Base-by-base conservation (phyloP, 2,113 vertebrate species). In the Mugil cephalus region DNA sequence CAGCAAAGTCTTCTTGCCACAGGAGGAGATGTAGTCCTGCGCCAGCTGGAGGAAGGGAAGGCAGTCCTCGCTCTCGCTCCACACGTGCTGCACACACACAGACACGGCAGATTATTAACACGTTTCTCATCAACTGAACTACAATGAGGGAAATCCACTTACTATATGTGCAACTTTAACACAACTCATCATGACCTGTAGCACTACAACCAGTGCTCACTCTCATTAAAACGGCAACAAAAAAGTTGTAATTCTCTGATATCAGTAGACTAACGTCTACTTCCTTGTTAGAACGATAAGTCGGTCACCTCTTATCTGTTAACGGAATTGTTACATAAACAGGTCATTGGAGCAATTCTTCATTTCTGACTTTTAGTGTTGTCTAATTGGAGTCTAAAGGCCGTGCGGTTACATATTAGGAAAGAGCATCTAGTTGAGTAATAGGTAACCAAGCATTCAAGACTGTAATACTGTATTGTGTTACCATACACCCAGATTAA, bases 61-160 rank as follows among this genome's bases (percentile, higher is more conserved):
- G 91, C 98, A 99, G 91, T 99, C 98, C 86, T 99, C 98, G 6
- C 98, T 99, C 92, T 99, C 98, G 6, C 98, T 99, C 98, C 97
- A 99, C 83, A 99, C 98, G 0, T 99, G 98, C 98, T 99, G 74
- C 11, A 85, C 11, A 88, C 69, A 87, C 61, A 86, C 2, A 78
- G 38, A 64, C 7, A 68, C 51, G 35, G 14, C 48, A 1, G 14
- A 48, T 50, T 51, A 36, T 24, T 30, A 21, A 21, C 45, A 38
- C 39, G 10, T 6, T 61, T 45, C n/a, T 40, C 3, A 18, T 8
- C 21, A 30, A 30, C n/a, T 1, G 1, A 24, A 10, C 7, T 46
- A 5, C 24, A 15, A 47, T 17, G 11, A 24, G n/a, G 4, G 8
- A 10, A 43, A 24, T 10, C 12, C n/a, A 19, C 24, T 43, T 34